Percentiles rank a stretch among this genome's conserved stretches.
Conservation (phyloP, 2,113 vertebrate genomes). For the Microcebus tavaratra region DNA sequence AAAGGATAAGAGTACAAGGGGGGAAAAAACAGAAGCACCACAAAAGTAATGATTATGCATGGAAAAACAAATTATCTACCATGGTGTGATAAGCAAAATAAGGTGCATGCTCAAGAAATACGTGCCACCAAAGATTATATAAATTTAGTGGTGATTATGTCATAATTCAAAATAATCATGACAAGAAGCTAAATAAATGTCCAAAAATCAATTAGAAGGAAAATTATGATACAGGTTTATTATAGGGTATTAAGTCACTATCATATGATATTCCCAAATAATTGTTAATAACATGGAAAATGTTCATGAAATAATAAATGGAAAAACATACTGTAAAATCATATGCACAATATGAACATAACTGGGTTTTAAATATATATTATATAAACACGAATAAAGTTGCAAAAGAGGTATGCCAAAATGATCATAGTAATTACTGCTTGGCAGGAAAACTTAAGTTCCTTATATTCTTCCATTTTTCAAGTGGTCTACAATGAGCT, state of each 20-base stretch:
- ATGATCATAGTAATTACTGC: not conserved
- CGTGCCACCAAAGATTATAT: not conserved
- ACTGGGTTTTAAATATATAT: not conserved
- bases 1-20: not conserved
- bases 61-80: not conserved
- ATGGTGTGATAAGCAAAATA: conserved; percentile 27
- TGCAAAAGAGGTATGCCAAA: not conserved
- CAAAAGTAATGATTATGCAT: not conserved
- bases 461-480: not conserved
- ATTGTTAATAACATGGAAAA: not conserved
- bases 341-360: not conserved
- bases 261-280: not conserved
- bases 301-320: not conserved
- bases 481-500: not conserved
- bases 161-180: not conserved
- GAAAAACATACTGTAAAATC: not conserved
- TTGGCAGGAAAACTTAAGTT: not conserved
- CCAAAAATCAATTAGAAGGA: not conserved
- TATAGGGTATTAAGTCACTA: not conserved
- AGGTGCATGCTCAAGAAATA: conserved; percentile 1
- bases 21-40: not conserved
- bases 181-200: not conserved
- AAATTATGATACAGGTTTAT: not conserved
- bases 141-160: not conserved
- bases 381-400: not conserved